Evolutionary conservation across 2,888 invertebrate genomes (phyloP).

Genomic region (Drosophila paucipuncta): DNA sequence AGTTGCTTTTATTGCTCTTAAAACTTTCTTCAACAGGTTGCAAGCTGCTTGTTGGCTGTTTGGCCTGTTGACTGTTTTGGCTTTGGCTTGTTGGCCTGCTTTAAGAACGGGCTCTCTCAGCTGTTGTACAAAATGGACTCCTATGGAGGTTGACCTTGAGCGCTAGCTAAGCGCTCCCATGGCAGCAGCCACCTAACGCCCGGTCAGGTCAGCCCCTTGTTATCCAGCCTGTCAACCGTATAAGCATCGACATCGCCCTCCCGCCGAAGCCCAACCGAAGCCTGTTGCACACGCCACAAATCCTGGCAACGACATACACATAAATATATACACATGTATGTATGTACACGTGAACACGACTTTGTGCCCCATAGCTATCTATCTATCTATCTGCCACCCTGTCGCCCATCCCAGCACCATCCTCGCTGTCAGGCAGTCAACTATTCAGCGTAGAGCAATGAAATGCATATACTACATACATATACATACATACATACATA

Average conservation of each 20-base stretch:
- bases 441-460: constrained; percentile 9
- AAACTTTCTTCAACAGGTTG: constrained; percentile 75
- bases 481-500: background rate
- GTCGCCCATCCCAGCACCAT: background rate
- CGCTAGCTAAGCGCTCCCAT: constrained; percentile 64
- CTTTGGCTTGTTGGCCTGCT: constrained; percentile 1
- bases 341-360: background rate
- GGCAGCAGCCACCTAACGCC: constrained; percentile 56
- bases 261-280: constrained; percentile 11
- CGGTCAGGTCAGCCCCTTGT: constrained; percentile 34
- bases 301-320: constrained; percentile 47
- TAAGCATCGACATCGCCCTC: background rate
- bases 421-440: constrained; percentile 21
- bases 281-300: constrained; percentile 59
- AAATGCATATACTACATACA: background rate
- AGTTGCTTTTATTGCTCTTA: constrained; percentile 50
- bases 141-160: constrained; percentile 63
- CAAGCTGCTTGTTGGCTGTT: constrained; percentile 15
- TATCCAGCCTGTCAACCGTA: constrained; percentile 40
- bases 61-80: constrained; percentile 1
- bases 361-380: constrained; percentile 3
- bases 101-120: constrained; percentile 14
- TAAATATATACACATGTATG: background rate
- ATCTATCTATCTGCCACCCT: background rate
- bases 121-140: constrained; percentile 32